Evolutionary conservation across 2,113 vertebrate species (phyloP), one percentile per base, ranked within the genome.

Genomic region (Procavia capensis): DNA sequence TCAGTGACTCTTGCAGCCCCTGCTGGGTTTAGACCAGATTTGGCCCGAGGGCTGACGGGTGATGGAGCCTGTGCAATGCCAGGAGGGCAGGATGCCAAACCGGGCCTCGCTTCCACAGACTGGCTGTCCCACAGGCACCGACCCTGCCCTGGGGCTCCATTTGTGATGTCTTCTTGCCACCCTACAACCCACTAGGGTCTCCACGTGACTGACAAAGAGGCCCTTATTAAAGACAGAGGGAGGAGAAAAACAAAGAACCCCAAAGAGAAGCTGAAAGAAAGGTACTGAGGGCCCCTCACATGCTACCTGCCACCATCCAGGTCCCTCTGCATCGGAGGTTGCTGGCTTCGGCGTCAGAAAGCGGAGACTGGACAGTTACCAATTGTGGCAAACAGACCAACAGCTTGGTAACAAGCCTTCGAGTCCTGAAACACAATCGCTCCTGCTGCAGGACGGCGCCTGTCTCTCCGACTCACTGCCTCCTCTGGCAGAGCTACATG

Each of bases 1-100:
- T 74, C 78, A 45, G 70, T 27, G 93, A 47, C 76, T 93, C 64
- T 95, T 91, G 43, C 83, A 76, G 74, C 22, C 76, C 70, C 92
- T 0, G 34, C 95, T 80, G 97, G 76, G 85, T 41, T 80, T 66
- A 54, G 81, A 59, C 29, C 92, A 70, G 92, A 97, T 87, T 95
- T 94, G 92, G 85, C 72, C 31, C 22, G 16, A 29, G 29, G 50
- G 27, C 25, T 72, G 2, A 95, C 34, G 2, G 97, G 96, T 82
- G 74, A 79, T 25, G 1, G 1, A n/a, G 59, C 29, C 22, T 4
- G 27, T 7, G 34, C 25, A 0, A 66, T 10, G 76, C 45, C 64
- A 2, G 20, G n/a, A 31, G 64, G 29, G 14, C 50, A 36, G 36
- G 29, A 4, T 2, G 41, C 63, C 80, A 14, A 36, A 4, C 24